Base-by-base conservation (phyloP, 2,797 vertebrate species). In the Hydrocynus forskahlii region DNA sequence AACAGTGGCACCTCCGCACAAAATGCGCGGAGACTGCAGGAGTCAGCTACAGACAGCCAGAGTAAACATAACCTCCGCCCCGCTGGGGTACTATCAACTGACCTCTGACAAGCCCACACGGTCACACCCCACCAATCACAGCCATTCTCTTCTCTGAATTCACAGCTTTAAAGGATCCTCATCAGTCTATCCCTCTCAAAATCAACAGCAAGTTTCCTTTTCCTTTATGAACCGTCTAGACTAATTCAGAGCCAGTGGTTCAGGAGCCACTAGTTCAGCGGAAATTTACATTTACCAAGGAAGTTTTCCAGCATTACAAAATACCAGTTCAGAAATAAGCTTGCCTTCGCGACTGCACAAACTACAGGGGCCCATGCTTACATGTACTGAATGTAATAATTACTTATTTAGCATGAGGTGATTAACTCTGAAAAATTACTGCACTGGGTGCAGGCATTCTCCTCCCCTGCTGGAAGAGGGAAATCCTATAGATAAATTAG, bases 401-500 rank as follows among this genome's bases (percentile, higher is more conserved):
- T 72, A 75, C 75, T 78, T 78, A 75, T 50, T 81, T 71, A 50
- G 25, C 25, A 6, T 38, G 63, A 59, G 57, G 63, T 23, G 70
- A 86, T 86, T 83, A 76, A 83, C 75, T 72, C 78, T 71, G 59
- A 62, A 81, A 71, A 78, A 83, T 23, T 83, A 60, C 80, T 79
- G 70, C 70, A 60, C 40, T 52, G 79, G 86, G 77, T 88, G 79
- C 88, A 85, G 88, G 88, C 80, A 84, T 84, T 69, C 79, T 88
- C 78, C 13, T 64, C 76, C 63, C 81, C 40, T 67, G 70, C 43
- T 82, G 87, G 86, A 67, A 82, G 52, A 75, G 76, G 88, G 83
- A 91, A 89, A 86, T 90, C 90, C 89, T 87, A 48, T 73, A 81
- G 80, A 92, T 94, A 77, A 94, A 93, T 94, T 86, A 94, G 87